Evolutionary conservation across 1,140 invertebrate genomes (phyloP).

Genomic region (Anastatus disparis): DNA sequence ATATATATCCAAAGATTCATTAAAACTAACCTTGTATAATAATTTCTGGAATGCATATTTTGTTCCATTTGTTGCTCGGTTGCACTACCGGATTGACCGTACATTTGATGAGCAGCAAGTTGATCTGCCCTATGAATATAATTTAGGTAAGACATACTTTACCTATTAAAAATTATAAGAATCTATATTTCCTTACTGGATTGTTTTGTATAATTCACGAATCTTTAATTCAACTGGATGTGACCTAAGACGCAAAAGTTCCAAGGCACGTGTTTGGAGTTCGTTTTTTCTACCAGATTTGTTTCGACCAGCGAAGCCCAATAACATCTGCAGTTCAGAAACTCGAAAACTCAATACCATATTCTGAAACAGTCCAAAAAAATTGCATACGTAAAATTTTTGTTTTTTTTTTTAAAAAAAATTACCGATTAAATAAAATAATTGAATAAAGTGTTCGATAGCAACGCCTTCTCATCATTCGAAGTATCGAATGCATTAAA

Average conservation of each 20-base stretch:
- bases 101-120: constrained; percentile 61
- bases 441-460: too few species aligned
- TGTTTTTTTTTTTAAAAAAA: too few species aligned
- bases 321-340: constrained; percentile 85
- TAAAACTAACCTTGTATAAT: constrained; percentile 61
- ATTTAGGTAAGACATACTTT: neutral
- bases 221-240: constrained; percentile 82
- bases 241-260: constrained; percentile 79
- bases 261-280: constrained; percentile 81
- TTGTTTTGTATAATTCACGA: constrained; percentile 81
- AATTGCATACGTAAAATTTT: too few species aligned
- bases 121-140: constrained; percentile 58
- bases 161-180: too few species aligned
- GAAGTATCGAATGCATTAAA: too few species aligned
- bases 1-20: neutral
- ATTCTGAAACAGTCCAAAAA: constrained; percentile 68
- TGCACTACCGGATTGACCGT: constrained; percentile 56
- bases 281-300: constrained; percentile 89
- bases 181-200: constrained; percentile 77
- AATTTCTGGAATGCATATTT: constrained; percentile 63
- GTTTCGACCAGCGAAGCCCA: constrained; percentile 86
- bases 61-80: constrained; percentile 59
- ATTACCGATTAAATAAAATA: too few species aligned
- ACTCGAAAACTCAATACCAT: constrained; percentile 88
- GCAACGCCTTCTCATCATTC: too few species aligned